A percentile compares a stretch with the other conserved stretches of the same genome.
Evolutionary conservation across 2,797 vertebrate genomes (phyloP).

Genomic region (Sebastes hubbsi): DNA sequence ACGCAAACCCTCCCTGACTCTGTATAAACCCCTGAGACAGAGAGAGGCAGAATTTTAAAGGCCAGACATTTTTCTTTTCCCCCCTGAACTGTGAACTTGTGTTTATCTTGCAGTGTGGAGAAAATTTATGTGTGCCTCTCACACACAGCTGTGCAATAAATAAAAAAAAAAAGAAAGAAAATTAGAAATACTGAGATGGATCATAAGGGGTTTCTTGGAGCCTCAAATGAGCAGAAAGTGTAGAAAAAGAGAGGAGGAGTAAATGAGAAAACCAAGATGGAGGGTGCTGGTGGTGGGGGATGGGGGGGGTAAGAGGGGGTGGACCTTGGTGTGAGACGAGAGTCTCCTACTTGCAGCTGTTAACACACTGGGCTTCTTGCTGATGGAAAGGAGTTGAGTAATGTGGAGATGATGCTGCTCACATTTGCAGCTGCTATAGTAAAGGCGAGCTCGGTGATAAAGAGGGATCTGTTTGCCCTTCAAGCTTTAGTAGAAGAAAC

Average conservation of each 20-base stretch:
- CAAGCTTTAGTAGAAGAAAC: background rate
- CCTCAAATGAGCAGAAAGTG: constrained; percentile 1
- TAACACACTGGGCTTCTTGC: constrained; percentile 17
- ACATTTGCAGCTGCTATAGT: constrained; percentile 38
- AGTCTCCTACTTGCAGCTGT: constrained; percentile 55
- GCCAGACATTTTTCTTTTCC: constrained; percentile 2
- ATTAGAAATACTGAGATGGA: constrained; percentile 12
- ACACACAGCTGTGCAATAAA: constrained; percentile 24
- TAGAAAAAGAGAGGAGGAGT: background rate
- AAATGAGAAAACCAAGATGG: constrained; percentile 21
- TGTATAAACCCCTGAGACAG: constrained; percentile 56
- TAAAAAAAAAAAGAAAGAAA: background rate
- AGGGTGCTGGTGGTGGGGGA: background rate
- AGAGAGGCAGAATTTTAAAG: constrained; percentile 37
- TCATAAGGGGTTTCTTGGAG: background rate
- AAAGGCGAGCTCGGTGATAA: background rate
- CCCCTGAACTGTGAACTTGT: constrained; percentile 38
- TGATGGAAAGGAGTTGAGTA: constrained; percentile 14
- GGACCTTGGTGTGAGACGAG: background rate
- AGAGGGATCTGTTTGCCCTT: background rate
- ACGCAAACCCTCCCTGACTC: constrained; percentile 50
- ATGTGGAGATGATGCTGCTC: constrained; percentile 13
- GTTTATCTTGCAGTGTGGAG: constrained; percentile 26
- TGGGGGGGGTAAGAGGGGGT: no score
- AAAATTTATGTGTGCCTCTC: background rate